A percentile compares a stretch with the other conserved stretches of the same genome.
These are phyloP conservation scores for Athetis lepigone DNA, from an alignment of 2,888 invertebrate species.

Conservation along the genomic window DNA sequence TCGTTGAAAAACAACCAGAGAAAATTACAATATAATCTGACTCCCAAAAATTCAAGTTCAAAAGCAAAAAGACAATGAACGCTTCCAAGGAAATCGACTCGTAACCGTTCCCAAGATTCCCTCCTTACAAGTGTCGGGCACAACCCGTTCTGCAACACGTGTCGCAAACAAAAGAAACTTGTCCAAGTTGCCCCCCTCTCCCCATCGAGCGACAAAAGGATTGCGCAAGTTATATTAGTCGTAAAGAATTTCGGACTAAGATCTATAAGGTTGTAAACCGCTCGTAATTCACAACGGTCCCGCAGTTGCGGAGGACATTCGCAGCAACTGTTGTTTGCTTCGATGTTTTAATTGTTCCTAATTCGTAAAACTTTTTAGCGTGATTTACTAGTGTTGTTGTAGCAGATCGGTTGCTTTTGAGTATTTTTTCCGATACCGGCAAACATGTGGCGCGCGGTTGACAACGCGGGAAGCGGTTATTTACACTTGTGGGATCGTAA, in stretches of 20 bases:
- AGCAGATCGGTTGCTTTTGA: constrained; percentile 76
- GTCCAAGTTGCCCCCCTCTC: constrained; percentile 77
- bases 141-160: constrained; percentile 90
- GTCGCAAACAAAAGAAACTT: constrained; percentile 89
- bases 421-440: constrained; percentile 68
- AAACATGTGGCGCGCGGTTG: constrained; percentile 72
- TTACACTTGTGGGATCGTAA: constrained; percentile 78
- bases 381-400: constrained; percentile 87
- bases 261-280: constrained; percentile 88
- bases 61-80: constrained; percentile 75
- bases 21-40: constrained; percentile 75
- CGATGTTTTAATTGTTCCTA: constrained; percentile 90
- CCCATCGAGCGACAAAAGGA: constrained; percentile 85
- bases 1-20: constrained; percentile 67
- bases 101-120: constrained; percentile 78
- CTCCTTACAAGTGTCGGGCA: constrained; percentile 84
- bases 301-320: constrained; percentile 88
- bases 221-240: constrained; percentile 89
- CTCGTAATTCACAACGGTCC: constrained; percentile 87
- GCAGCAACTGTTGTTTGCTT: constrained; percentile 90
- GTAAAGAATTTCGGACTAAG: constrained; percentile 89
- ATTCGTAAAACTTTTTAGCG: constrained; percentile 87
- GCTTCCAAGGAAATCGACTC: constrained; percentile 79
- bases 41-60: constrained; percentile 69
- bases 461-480: constrained; percentile 72